Percentiles rank a stretch among this genome's conserved stretches.
Evolutionary conservation across 2,113 vertebrate genomes (phyloP).

Genomic region (Lagopus muta): DNA sequence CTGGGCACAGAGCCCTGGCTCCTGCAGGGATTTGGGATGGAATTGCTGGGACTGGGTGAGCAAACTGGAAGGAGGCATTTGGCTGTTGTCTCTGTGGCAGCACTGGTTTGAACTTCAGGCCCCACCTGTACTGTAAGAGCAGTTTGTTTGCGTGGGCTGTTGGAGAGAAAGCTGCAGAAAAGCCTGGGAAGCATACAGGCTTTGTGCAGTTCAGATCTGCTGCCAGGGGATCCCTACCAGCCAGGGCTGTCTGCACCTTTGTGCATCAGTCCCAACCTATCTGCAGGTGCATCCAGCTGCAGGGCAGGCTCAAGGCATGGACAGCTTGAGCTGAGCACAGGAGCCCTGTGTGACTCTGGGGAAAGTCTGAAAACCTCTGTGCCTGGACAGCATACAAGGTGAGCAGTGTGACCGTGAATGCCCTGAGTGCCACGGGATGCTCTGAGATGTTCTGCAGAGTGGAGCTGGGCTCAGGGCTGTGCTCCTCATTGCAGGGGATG

Average conservation of each 20-base stretch:
- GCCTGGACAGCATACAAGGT: not conserved
- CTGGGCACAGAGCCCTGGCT: not conserved
- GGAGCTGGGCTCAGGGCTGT: not conserved
- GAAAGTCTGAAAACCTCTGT: not conserved
- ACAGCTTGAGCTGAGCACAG: fast-evolving
- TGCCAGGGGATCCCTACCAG: not conserved
- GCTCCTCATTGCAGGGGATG: fast-evolving
- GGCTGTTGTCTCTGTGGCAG: not conserved
- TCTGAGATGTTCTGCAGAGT: fast-evolving
- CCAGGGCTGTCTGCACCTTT: not conserved
- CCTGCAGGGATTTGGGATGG: not conserved
- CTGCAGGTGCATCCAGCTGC: fast-evolving
- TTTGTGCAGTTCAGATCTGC: not conserved
- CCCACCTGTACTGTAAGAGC: fast-evolving
- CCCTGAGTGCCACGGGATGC: fast-evolving
- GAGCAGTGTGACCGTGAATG: not conserved
- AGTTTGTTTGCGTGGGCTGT: not conserved
- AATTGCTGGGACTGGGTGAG: not conserved
- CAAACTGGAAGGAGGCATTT: not conserved
- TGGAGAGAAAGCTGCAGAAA: not conserved
- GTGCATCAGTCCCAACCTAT: not conserved
- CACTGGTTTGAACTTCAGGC: not conserved
- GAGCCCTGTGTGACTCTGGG: not conserved
- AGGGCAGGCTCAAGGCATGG: not conserved
- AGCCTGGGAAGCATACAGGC: not conserved